phyloP scores from a whole-genome alignment of 2,113 vertebrate species.

The Triplophysa rosa region DNA sequence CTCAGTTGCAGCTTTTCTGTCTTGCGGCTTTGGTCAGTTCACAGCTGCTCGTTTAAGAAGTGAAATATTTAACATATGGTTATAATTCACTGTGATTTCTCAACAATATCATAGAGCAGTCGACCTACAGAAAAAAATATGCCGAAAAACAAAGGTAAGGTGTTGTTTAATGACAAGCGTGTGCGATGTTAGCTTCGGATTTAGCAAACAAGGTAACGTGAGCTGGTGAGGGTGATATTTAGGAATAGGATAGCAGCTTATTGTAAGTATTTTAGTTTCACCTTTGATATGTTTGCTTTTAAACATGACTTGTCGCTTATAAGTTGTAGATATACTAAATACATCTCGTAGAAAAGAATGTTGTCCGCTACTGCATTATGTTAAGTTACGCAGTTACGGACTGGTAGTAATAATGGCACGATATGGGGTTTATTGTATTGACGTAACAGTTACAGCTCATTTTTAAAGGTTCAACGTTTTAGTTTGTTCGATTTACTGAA shows the following conservation, averaged over 20 bases:
- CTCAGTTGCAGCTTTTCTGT: slow-evolving; percentile 7
- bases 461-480: too few relatives aligned
- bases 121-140: slow-evolving; percentile 62
- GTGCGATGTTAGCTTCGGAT: neutral
- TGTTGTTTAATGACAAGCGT: too few relatives aligned
- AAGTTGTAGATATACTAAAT: neutral
- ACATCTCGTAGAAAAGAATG: neutral
- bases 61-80: neutral
- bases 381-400: neutral
- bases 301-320: neutral
- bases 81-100: neutral
- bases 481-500: too few relatives aligned
- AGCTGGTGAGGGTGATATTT: neutral
- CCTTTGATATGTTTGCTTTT: neutral
- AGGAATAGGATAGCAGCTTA: too few relatives aligned
- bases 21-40: neutral
- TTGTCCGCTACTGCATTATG: neutral
- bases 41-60: slow-evolving; percentile 5
- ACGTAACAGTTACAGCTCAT: too few relatives aligned
- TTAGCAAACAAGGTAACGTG: slow-evolving; percentile 10
- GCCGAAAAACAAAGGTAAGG: slow-evolving; percentile 78
- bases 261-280: neutral
- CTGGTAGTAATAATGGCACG: neutral
- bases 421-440: neutral
- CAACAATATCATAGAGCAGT: neutral